Conservation (phyloP, 2,888 invertebrate species). For the Melipona bicolor region DNA sequence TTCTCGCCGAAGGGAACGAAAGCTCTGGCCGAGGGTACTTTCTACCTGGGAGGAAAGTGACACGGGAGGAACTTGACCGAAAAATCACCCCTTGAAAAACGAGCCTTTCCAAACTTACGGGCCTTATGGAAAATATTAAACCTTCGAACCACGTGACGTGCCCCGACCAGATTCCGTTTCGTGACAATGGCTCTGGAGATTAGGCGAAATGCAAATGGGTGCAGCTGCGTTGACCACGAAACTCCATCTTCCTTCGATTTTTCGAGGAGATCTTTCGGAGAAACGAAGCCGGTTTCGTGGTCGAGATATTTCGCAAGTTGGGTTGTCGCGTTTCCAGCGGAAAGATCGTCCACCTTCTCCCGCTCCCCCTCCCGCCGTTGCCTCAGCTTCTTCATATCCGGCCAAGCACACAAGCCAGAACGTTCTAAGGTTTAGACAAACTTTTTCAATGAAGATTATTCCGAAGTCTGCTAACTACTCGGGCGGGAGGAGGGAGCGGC, state of each 20-base stretch:
- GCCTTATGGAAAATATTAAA: conserved; percentile 16
- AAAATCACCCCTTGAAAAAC: conserved; percentile 72
- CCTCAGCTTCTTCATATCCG: conserved; percentile 64
- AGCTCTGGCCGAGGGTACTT: conserved; percentile 9
- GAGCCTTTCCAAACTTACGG: conserved; percentile 62
- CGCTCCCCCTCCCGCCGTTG: neutral
- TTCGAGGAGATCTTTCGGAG: neutral
- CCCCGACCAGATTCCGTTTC: conserved; percentile 48
- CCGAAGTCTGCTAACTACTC: conserved; percentile 81
- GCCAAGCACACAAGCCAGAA: conserved; percentile 53
- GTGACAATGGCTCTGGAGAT: conserved; percentile 49
- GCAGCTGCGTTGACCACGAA: conserved; percentile 45
- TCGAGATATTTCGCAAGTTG: conserved; percentile 16
- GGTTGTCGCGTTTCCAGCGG: conserved; percentile 46
- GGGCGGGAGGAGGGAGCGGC: conserved; percentile 52
- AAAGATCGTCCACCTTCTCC: conserved; percentile 21
- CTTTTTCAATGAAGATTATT: conserved; percentile 84
- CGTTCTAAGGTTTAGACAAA: conserved; percentile 76
- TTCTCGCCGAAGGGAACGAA: conserved; percentile 65
- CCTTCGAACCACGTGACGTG: conserved; percentile 13
- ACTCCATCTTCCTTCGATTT: neutral
- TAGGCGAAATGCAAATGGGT: conserved; percentile 36
- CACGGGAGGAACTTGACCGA: conserved; percentile 73
- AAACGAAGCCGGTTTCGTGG: neutral
- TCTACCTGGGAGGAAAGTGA: conserved; percentile 66